phyloP scores from a whole-genome alignment of 2,113 vertebrate species.

The Heterotilapia buettikoferi region DNA sequence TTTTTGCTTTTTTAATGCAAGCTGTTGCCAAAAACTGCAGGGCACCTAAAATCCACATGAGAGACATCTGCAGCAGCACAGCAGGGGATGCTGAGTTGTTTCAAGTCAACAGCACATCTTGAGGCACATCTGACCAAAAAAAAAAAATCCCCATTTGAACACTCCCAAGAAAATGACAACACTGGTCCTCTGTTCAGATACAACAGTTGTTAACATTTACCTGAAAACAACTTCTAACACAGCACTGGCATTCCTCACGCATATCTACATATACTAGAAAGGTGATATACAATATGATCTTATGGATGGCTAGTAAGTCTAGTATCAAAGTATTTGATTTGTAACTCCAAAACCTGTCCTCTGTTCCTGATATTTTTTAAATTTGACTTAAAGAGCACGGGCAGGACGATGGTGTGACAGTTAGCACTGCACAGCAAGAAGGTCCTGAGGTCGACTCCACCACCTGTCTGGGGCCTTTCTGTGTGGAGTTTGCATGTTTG shows the following conservation, averaged over 20 bases:
- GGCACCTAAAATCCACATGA: neutral
- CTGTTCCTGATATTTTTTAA: fast-evolving
- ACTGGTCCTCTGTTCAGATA: neutral
- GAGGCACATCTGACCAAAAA: neutral
- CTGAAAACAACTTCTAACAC: neutral
- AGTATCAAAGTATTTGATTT: neutral
- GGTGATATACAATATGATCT: neutral
- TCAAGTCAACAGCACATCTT: neutral
- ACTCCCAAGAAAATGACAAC: neutral
- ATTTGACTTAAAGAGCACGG: neutral
- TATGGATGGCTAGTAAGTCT: fast-evolving
- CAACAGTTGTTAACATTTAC: neutral
- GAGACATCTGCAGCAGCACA: neutral
- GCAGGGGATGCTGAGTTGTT: neutral
- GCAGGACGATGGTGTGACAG: fast-evolving
- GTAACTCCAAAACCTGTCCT: fast-evolving
- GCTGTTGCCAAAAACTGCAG: slow-evolving; percentile 1
- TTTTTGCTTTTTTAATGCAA: neutral
- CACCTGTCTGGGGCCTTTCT: neutral
- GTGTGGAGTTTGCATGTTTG: neutral
- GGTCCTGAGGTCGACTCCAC: neutral
- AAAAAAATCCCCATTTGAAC: neutral
- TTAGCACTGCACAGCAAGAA: fast-evolving
- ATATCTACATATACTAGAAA: neutral
- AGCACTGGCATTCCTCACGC: too few species aligned